Base-by-base conservation (phyloP, 2,113 vertebrate genomes). In the Rhinolophus ferrumequinum region DNA sequence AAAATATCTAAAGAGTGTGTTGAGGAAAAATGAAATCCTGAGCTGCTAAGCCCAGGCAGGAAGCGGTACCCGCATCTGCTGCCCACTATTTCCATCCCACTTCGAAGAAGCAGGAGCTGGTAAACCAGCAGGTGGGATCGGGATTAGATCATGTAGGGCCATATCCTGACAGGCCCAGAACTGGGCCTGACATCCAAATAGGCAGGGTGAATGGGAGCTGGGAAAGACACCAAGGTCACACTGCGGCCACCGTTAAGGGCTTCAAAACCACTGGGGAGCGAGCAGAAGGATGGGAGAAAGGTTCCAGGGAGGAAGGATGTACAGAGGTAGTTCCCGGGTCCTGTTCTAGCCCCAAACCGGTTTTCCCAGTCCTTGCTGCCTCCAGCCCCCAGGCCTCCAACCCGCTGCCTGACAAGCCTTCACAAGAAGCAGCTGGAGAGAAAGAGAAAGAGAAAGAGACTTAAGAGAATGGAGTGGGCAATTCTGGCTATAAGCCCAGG, bases 371-470 rank as follows among this genome's bases (percentile, higher is more conserved):
- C 95, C 88, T 77, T 50, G 28, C 94, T n/a, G 90, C 97, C 87
- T 95, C 90, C 77, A 41, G 95, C 88, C 96, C 50, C 69, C 94
- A 69, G 90, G 92, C 92, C 94, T 97, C 94, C 95, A 95, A 56
- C 83, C 97, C 96, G 92, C 92, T 94, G 95, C 92, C 88, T 21
- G 94, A 97, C 97, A 96, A 97, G 97, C 97, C 97, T 95, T 97
- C 97, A 96, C 97, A 96, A 84, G 97, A 70, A 95, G 93, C 97
- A 96, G 93, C 94, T 97, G 97, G 73, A 82, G n/a, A 83, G 88
- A 86, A 44, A 80, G 79, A 60, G 88, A 84, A 38, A 80, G 75
- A 93, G 38, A 75, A n/a, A 88, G 16, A 47, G 85, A 52, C 64
- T 3, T 10, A 67, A 92, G 66, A 41, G 72, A 73, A 83, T 15